A percentile compares a stretch with the other conserved stretches of the same genome.
Evolutionary conservation across 2,113 vertebrate species (phyloP).

Genomic region (Epinephelus fuscoguttatus): DNA sequence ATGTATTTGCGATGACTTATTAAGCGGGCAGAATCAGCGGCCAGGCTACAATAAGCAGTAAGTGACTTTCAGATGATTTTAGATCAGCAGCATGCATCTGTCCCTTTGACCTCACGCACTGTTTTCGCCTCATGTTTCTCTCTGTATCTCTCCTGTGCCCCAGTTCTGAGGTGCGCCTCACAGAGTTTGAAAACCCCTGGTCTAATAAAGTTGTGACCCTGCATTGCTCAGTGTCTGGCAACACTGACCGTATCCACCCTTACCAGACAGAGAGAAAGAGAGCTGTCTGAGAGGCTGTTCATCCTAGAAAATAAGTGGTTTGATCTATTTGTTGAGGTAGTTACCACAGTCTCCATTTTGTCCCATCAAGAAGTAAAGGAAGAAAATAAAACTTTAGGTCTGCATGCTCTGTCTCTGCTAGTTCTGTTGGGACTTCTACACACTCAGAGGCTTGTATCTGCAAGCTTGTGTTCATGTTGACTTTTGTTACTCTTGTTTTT

Average conservation of each 20-base stretch:
- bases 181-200: neutral
- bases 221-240: neutral
- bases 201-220: neutral
- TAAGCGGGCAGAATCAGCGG: neutral
- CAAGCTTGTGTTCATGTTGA: neutral
- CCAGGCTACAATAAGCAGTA: neutral
- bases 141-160: neutral
- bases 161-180: neutral
- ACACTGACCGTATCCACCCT: neutral
- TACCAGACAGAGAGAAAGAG: neutral
- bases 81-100: neutral
- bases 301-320: neutral
- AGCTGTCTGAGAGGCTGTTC: neutral
- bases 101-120: neutral
- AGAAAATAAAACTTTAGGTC: slow-evolving; percentile 17
- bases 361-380: neutral
- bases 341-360: neutral
- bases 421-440: neutral
- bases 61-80: neutral
- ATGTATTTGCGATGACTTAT: neutral
- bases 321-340: neutral
- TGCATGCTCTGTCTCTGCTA: neutral
- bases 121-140: neutral
- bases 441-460: neutral
- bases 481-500: slow-evolving; percentile 16